Base-by-base conservation (phyloP, 2,888 invertebrate species). In the Agonopterix arenella region DNA sequence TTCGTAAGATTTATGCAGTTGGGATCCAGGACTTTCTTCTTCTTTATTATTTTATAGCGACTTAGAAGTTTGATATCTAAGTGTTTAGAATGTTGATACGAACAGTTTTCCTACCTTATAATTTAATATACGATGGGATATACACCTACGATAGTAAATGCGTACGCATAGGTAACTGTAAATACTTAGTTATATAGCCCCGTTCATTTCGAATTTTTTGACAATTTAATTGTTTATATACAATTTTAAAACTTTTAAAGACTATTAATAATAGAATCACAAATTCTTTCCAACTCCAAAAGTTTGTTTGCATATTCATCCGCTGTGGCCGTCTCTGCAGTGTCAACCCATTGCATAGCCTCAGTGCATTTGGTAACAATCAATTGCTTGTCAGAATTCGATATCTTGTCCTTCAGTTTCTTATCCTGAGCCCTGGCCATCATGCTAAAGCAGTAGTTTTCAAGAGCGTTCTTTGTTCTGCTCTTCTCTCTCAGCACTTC, bases 331-430 rank as follows among this genome's bases (percentile, higher is more conserved):
- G 40, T n/a, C n/a, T 40, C 90, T 81, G 93, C 10, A 10, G 40
- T 40, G n/a, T 40, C 40, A 4, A 9, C n/a, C 40, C 40, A 40
- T 11, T 40, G 10, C n/a, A 10, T 40, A 11, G 40, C 40, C 40
- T 40, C 40, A 5, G 40, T 11, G 40, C 11, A 11, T 11, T 40
- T 10, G 11, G 40, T 11, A 5, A n/a, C n/a, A 10, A 40, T 10
- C 43, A 73, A 66, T 28, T 70, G 73, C 76, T 93, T 94, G 59
- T 96, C 96, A 11, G n/a, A n/a, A 10, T 11, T 40, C 10, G 40
- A 40, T 40, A 40, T n/a, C 40, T 11, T 40, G n/a, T 10, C 40
- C 40, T 40, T 40, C 40, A 40, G 11, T 11, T 40, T 40, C 40
- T 40, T 40, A 11, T 40, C 40, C n/a, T 40, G n/a, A 11, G 11